These are phyloP conservation scores for Pelecanoides urinatrix DNA, from an alignment of 2,113 vertebrate species.

Conservation along the genomic window DNA sequence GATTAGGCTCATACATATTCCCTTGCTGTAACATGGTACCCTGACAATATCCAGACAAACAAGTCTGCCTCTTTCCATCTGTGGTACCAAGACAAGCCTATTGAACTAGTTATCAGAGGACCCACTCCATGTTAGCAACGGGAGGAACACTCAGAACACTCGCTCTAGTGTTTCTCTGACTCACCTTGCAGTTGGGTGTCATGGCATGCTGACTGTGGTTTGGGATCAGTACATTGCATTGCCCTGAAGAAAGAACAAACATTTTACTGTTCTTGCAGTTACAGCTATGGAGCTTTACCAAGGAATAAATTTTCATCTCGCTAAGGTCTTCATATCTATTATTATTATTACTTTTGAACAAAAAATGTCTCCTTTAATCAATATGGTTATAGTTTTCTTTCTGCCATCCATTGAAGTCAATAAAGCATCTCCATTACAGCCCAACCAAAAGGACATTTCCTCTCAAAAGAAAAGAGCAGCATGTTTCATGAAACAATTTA, in stretches of 20 bases:
- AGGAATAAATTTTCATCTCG: background rate
- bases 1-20: background rate
- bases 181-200: background rate
- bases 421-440: background rate
- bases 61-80: background rate
- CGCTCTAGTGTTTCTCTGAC: background rate
- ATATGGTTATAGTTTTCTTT: background rate
- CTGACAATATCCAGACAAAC: background rate
- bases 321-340: background rate
- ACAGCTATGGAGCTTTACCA: background rate
- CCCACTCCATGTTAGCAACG: rapidly evolving
- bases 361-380: background rate
- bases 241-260: background rate
- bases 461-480: background rate
- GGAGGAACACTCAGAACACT: background rate
- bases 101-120: background rate
- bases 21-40: background rate
- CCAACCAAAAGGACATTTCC: background rate
- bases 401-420: background rate
- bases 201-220: background rate
- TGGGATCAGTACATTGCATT: background rate
- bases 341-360: background rate
- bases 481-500: slow-evolving; percentile 33
- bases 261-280: background rate
- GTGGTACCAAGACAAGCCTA: background rate